These are phyloP conservation scores for Dryocosmus kuriphilus DNA, from an alignment of 2,888 invertebrate genomes.

Conservation along the genomic window DNA sequence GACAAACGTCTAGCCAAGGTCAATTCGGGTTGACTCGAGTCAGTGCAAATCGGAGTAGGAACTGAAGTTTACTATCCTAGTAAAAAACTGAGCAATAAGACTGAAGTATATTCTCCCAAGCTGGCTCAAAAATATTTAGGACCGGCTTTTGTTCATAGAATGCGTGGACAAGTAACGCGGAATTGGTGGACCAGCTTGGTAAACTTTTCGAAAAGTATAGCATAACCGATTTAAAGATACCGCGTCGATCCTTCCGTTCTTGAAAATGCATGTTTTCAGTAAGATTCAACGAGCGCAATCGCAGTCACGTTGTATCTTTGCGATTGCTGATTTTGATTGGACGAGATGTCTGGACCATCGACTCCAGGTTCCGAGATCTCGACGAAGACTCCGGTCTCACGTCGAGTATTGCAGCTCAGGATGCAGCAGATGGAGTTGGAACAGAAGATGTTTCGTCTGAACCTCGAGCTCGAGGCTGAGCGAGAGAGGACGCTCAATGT, in stretches of 20 bases:
- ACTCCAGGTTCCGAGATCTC: too few species aligned
- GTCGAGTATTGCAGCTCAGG: too few species aligned
- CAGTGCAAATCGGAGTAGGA: neutral
- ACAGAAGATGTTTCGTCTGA: too few species aligned
- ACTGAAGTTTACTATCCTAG: too few species aligned
- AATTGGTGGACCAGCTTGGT: neutral
- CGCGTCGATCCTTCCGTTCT: neutral
- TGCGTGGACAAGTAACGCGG: neutral
- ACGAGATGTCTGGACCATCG: too few species aligned
- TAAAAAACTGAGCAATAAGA: neutral
- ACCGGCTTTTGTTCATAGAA: too few species aligned
- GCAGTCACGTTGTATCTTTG: too few species aligned
- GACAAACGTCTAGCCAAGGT: neutral
- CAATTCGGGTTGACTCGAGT: neutral
- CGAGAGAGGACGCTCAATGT: too few species aligned
- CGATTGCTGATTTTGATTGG: too few species aligned
- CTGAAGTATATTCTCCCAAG: neutral
- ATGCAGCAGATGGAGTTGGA: too few species aligned
- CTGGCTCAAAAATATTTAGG: neutral
- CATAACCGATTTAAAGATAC: slow-evolving; percentile 3
- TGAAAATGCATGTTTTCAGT: neutral
- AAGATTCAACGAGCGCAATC: neutral
- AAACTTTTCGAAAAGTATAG: neutral
- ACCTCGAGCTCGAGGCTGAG: too few species aligned
- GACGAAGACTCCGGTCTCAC: too few species aligned